These are phyloP conservation scores for Fratercula arctica DNA, from an alignment of 2,797 vertebrate species.

Conservation along the genomic window DNA sequence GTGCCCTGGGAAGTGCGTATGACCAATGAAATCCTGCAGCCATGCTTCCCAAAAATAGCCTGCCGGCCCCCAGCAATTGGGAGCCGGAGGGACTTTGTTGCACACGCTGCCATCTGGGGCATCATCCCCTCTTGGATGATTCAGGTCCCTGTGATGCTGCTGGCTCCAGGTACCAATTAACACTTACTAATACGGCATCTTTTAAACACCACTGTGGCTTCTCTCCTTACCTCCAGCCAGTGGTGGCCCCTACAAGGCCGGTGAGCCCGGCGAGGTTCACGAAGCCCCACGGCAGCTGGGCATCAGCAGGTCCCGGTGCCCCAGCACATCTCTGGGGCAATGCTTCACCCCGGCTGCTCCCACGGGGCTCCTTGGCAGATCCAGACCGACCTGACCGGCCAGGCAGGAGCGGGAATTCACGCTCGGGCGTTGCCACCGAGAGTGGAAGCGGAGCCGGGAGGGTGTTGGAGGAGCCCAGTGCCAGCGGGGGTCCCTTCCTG, in stretches of 20 bases:
- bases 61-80: neutral
- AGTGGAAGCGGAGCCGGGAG: neutral
- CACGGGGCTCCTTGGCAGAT: neutral
- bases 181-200: neutral
- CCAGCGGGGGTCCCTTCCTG: neutral
- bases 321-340: neutral
- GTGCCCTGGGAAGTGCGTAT: neutral
- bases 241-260: accelerated
- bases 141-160: neutral
- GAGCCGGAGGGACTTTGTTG: neutral
- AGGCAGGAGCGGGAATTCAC: neutral
- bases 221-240: neutral
- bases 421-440: neutral
- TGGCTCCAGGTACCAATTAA: neutral
- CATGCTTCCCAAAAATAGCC: neutral
- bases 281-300: neutral
- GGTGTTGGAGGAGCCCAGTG: neutral
- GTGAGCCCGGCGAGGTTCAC: accelerated
- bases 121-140: neutral
- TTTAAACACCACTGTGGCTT: neutral
- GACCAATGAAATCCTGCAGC: neutral
- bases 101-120: accelerated
- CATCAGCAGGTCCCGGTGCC: neutral
- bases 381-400: neutral
- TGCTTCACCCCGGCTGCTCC: neutral